phyloP scores from a whole-genome alignment of 53 echinoderm and acorn worm species.

The Henricia sp. region DNA sequence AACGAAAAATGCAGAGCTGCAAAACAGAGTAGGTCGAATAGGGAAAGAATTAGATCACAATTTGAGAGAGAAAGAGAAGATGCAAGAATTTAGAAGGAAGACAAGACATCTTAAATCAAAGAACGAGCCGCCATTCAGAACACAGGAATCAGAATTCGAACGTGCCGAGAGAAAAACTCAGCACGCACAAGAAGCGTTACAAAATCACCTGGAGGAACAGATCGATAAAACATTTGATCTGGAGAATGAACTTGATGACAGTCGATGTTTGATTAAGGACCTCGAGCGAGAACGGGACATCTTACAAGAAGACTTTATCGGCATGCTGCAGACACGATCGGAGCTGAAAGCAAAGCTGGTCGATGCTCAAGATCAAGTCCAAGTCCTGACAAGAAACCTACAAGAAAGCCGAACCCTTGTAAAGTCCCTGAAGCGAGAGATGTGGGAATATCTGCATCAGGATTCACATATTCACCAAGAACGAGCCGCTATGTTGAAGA shows the following conservation, averaged over 20 bases:
- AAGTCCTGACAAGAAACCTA: background rate
- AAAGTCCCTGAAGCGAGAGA: constrained; percentile 17
- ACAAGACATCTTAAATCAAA: background rate
- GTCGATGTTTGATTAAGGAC: background rate
- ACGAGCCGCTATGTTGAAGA: constrained; percentile 1
- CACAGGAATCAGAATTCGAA: too few species aligned
- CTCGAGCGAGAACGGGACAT: constrained; percentile 34
- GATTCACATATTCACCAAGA: background rate
- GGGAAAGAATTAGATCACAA: background rate
- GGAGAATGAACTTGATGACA: constrained; percentile 24
- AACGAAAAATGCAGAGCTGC: background rate
- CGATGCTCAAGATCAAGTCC: background rate
- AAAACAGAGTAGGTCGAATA: background rate
- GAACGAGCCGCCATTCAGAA: too few species aligned
- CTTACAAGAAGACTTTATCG: constrained; percentile 31
- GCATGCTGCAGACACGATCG: constrained; percentile 8
- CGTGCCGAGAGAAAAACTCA: background rate
- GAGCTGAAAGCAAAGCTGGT: constrained; percentile 13
- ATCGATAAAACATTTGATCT: constrained; percentile 14
- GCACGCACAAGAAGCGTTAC: background rate
- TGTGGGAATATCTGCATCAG: constrained; percentile 37
- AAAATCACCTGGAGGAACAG: constrained; percentile 15
- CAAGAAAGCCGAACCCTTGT: constrained; percentile 20
- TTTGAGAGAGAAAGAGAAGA: background rate
- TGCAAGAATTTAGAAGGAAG: background rate